These are phyloP conservation scores for Nematopogon swammerdamellus DNA, from an alignment of 2,888 invertebrate species.

Conservation along the genomic window DNA sequence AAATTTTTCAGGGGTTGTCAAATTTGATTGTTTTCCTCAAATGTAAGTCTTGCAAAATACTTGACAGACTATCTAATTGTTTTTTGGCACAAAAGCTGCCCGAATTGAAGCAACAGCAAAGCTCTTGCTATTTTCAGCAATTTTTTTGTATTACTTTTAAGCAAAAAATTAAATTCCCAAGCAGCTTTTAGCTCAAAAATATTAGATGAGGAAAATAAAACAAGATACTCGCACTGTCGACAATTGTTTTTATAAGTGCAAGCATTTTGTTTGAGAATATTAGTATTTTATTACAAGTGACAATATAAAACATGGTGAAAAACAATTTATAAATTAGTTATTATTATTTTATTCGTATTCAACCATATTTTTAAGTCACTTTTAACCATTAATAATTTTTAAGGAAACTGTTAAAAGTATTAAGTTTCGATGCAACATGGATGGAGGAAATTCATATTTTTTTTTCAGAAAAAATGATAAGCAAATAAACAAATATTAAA, in stretches of 20 bases:
- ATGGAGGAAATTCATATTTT: no score
- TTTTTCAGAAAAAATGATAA: no score
- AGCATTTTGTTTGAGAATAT: not conserved
- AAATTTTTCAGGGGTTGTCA: no score
- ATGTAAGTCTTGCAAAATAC: no score
- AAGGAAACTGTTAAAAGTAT: no score
- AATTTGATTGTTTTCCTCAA: no score
- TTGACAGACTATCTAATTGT: no score
- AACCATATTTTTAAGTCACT: no score
- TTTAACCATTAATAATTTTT: not conserved
- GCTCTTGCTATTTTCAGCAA: not conserved
- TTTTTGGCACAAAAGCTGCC: not conserved
- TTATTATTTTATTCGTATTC: not conserved
- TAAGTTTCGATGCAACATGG: no score
- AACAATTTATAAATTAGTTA: no score
- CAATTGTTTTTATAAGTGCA: not conserved
- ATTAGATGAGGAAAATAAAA: not conserved
- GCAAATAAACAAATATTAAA: no score
- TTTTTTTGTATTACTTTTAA: not conserved
- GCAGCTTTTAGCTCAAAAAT: not conserved
- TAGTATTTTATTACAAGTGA: not conserved
- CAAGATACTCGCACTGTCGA: not conserved
- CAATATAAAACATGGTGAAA: not conserved
- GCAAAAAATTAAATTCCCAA: not conserved
- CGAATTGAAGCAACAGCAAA: no score